These are phyloP conservation scores for Chloebia gouldiae DNA, from an alignment of 2,113 vertebrate species.

Conservation along the genomic window DNA sequence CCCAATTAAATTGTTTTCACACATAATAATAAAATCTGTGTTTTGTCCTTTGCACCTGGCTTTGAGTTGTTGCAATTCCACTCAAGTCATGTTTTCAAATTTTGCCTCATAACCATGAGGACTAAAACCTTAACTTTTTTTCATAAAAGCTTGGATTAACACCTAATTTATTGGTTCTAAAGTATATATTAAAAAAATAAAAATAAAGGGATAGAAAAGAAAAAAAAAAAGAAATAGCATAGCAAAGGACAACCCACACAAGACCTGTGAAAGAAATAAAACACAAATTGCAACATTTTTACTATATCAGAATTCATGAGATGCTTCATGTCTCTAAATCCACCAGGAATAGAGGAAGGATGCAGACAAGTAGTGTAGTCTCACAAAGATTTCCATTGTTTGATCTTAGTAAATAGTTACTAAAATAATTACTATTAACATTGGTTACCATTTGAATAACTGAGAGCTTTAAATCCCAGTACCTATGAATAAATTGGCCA, in stretches of 20 bases:
- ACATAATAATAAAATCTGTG: background rate
- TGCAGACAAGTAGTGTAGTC: background rate
- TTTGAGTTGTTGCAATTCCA: background rate
- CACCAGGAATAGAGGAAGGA: background rate
- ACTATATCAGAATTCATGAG: background rate
- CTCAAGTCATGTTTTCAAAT: background rate
- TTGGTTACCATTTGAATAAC: background rate
- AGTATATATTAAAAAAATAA: background rate
- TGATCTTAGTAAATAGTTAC: background rate
- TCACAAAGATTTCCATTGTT: background rate
- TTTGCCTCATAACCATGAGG: background rate
- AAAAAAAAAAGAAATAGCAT: fast-evolving
- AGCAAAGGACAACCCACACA: background rate
- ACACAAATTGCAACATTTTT: background rate
- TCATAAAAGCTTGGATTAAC: background rate
- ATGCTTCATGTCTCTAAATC: background rate
- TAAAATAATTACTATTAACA: background rate
- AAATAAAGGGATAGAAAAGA: fast-evolving
- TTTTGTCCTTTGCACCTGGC: background rate
- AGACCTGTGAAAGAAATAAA: background rate
- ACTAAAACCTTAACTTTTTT: background rate
- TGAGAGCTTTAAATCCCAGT: background rate
- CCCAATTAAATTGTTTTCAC: background rate
- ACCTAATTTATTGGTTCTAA: background rate
- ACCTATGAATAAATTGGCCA: background rate